phyloP scores from a whole-genome alignment of 1,140 invertebrate species.

The Lamellibrachia luymesi region DNA sequence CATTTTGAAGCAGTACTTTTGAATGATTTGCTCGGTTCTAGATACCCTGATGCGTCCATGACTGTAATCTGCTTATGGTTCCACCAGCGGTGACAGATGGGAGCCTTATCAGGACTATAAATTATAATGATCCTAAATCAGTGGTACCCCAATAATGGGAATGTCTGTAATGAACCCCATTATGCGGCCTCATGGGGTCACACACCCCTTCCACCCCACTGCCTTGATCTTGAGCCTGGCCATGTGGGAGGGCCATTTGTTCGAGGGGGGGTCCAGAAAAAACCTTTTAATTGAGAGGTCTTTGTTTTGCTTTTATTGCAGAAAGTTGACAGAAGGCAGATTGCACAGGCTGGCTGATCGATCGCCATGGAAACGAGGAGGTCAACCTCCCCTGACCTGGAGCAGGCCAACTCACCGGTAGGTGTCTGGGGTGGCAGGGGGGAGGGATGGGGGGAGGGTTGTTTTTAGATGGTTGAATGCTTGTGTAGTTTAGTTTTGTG shows the following conservation, averaged over 20 bases:
- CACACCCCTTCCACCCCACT: not conserved
- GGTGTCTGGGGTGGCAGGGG: not conserved
- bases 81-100: not conserved
- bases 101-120: not conserved
- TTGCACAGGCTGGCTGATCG: not conserved
- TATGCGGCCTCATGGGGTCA: not conserved
- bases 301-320: conserved; percentile 1
- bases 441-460: not conserved
- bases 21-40: not conserved
- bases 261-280: not conserved
- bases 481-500: not conserved
- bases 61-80: not conserved
- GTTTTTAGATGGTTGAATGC: not conserved
- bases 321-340: not conserved
- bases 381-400: not conserved
- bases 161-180: not conserved
- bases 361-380: not conserved
- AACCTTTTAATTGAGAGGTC: not conserved
- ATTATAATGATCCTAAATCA: conserved; percentile 1
- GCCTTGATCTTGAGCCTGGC: not conserved
- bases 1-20: not conserved
- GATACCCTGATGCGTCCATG: not conserved
- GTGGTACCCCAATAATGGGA: not conserved
- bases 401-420: not conserved
- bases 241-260: not conserved